These are phyloP conservation scores for Polypterus bichir DNA, from an alignment of 2,113 vertebrate genomes.

Conservation along the genomic window DNA sequence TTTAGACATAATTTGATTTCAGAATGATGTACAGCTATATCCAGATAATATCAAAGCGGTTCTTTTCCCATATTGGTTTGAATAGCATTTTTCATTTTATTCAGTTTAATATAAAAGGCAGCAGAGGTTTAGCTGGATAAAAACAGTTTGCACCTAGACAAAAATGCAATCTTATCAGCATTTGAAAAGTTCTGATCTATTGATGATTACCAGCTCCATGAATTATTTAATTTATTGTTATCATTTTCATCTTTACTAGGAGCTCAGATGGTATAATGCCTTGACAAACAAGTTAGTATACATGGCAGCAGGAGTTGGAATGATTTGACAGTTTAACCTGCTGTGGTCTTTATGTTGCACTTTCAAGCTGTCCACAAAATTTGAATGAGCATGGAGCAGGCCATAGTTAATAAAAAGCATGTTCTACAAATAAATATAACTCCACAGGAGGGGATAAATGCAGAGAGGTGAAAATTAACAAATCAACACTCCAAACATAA, in stretches of 20 bases:
- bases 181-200: conserved; percentile 10
- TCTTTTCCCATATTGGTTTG: conserved; percentile 20
- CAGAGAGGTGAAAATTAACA: too few relatives aligned
- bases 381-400: too few relatives aligned
- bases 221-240: conserved; percentile 14
- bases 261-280: conserved; percentile 3
- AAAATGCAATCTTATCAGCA: conserved; percentile 18
- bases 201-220: conserved; percentile 7
- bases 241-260: conserved; percentile 1
- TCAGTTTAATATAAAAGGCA: conserved; percentile 10
- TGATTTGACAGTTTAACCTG: too few relatives aligned
- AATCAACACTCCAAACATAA: too few relatives aligned
- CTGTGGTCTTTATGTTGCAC: too few relatives aligned
- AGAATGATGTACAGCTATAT: conserved; percentile 16
- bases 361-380: too few relatives aligned
- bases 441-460: too few relatives aligned
- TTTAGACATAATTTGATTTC: conserved; percentile 16
- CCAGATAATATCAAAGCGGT: conserved; percentile 21
- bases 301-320: not conserved
- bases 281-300: not conserved
- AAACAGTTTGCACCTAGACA: conserved; percentile 3
- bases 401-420: too few relatives aligned
- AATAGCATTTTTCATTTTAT: conserved; percentile 17
- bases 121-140: conserved; percentile 9
- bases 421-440: too few relatives aligned